These are phyloP conservation scores for Dendrolimus houi DNA, from an alignment of 2,888 invertebrate genomes.

Conservation along the genomic window DNA sequence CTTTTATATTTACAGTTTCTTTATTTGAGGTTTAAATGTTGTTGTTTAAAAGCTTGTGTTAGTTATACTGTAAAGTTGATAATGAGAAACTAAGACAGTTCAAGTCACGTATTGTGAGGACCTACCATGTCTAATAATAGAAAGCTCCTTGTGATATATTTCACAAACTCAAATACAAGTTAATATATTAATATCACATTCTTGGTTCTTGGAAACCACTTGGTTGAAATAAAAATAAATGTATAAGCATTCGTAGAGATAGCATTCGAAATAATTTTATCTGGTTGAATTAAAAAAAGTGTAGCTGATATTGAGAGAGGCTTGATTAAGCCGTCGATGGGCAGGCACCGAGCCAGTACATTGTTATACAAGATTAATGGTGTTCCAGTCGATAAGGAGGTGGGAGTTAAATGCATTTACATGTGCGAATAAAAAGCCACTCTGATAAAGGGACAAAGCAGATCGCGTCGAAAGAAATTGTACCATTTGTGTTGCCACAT, in stretches of 20 bases:
- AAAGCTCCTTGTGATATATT: no score
- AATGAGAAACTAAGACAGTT: no score
- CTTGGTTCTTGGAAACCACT: neutral
- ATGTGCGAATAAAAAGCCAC: constrained; percentile 68
- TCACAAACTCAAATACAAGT: no score
- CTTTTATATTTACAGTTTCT: no score
- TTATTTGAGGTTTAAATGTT: no score
- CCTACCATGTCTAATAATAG: no score
- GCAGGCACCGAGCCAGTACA: constrained; percentile 50
- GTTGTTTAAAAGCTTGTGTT: no score
- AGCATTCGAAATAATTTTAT: constrained; percentile 25
- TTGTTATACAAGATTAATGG: constrained; percentile 75
- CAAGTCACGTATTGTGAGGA: no score
- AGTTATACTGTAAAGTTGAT: no score
- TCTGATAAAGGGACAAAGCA: constrained; percentile 68
- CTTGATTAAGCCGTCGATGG: constrained; percentile 68
- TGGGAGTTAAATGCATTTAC: constrained; percentile 74
- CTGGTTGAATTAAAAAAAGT: constrained; percentile 38
- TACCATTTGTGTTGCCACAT: constrained; percentile 32
- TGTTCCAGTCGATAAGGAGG: constrained; percentile 63
- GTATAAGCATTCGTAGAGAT: constrained; percentile 10
- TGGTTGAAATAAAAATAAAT: neutral
- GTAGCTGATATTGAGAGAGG: constrained; percentile 35
- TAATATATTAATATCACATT: neutral
- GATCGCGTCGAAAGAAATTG: constrained; percentile 48